These are phyloP conservation scores for Sinosuthora webbiana DNA, from an alignment of 2,113 vertebrate genomes.

Conservation along the genomic window DNA sequence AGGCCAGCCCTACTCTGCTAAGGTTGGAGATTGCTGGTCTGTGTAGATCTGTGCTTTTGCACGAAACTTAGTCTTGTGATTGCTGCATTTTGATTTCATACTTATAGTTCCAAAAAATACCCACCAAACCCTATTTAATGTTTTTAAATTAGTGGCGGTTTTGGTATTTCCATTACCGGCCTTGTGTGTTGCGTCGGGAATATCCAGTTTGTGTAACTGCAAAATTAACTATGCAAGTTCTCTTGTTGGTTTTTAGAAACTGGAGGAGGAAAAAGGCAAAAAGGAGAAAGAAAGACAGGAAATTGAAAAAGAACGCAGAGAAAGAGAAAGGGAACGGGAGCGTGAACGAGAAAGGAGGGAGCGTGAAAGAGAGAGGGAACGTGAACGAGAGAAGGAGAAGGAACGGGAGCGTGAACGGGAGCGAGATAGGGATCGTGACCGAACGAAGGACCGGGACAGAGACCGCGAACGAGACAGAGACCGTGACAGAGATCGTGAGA, in stretches of 20 bases:
- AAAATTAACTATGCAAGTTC: slow-evolving; percentile 75
- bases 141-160: slow-evolving; percentile 61
- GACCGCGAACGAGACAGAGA: slow-evolving; percentile 88
- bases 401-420: slow-evolving; percentile 88
- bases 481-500: slow-evolving; percentile 83
- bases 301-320: slow-evolving; percentile 91
- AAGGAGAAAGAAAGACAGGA: slow-evolving; percentile 95
- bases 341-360: slow-evolving; percentile 93
- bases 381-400: slow-evolving; percentile 84
- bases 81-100: slow-evolving; percentile 72
- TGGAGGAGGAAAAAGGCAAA: slow-evolving; percentile 99
- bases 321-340: slow-evolving; percentile 95
- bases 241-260: slow-evolving; percentile 94
- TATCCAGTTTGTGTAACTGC: neutral
- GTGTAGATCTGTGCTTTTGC: slow-evolving; percentile 75
- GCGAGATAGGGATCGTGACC: slow-evolving; percentile 86
- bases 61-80: slow-evolving; percentile 75
- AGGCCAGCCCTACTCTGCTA: slow-evolving; percentile 66
- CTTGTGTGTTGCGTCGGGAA: slow-evolving; percentile 69
- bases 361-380: slow-evolving; percentile 92
- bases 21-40: slow-evolving; percentile 77
- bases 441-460: slow-evolving; percentile 81
- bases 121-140: slow-evolving; percentile 59
- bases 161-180: slow-evolving; percentile 69
- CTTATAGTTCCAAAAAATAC: slow-evolving; percentile 61